phyloP scores from a whole-genome alignment of 2,888 invertebrate species.

The Agonopterix heracliana region DNA sequence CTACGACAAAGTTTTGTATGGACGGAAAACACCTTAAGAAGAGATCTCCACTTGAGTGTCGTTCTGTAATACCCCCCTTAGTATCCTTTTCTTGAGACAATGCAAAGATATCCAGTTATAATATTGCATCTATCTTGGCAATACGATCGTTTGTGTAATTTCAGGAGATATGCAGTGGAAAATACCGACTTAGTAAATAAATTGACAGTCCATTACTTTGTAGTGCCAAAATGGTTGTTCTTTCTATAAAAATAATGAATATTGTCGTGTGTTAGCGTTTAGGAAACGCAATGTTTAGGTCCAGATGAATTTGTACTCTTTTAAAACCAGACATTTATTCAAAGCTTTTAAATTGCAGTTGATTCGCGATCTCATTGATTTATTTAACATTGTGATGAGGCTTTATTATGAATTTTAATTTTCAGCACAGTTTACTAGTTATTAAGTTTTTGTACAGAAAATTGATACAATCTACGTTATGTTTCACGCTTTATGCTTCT shows the following conservation, averaged over 20 bases:
- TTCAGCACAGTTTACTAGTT: conserved; percentile 33
- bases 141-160: no score
- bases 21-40: no score
- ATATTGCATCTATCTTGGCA: no score
- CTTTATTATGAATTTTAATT: conserved; percentile 41
- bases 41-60: no score
- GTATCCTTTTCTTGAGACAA: no score
- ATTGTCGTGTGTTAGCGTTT: not conserved
- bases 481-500: conserved; percentile 7
- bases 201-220: conserved; percentile 1
- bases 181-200: no score
- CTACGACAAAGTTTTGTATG: no score
- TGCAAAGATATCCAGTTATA: no score
- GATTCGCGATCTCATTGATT: conserved; percentile 54
- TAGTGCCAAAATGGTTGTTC: conserved; percentile 2
- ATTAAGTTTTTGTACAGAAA: conserved; percentile 9
- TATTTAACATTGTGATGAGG: conserved; percentile 50
- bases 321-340: no score
- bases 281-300: not conserved
- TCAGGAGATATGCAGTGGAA: no score
- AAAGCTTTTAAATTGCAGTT: not conserved
- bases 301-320: no score
- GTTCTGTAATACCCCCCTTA: no score
- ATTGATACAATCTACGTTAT: conserved; percentile 2
- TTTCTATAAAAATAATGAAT: not conserved